Evolutionary conservation across 2,888 invertebrate genomes (phyloP).

Genomic region (Panzeria rudis): DNA sequence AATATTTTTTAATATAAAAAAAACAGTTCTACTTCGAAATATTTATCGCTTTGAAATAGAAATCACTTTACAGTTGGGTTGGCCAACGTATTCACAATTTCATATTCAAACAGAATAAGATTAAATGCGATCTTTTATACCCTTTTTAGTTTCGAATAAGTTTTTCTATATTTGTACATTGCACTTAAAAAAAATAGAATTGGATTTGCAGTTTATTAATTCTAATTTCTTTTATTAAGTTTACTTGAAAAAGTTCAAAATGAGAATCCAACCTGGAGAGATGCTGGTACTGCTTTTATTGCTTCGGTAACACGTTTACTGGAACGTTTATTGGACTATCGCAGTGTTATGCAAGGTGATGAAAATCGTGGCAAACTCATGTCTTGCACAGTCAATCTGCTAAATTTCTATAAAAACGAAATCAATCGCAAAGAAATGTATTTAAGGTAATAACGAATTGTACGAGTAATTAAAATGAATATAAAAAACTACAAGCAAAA

Average conservation of each 20-base stretch:
- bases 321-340: slow-evolving; percentile 95
- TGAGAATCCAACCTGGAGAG: slow-evolving; percentile 94
- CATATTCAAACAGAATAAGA: no score
- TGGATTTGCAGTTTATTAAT: not conserved
- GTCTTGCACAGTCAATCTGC: slow-evolving; percentile 97
- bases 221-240: slow-evolving; percentile 83
- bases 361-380: slow-evolving; percentile 97
- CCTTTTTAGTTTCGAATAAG: not conserved
- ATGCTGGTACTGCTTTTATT: slow-evolving; percentile 95
- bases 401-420: slow-evolving; percentile 98
- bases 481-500: not conserved
- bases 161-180: not conserved
- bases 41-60: no score
- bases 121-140: no score
- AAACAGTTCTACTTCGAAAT: no score
- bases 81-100: no score
- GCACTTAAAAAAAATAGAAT: no score
- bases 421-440: slow-evolving; percentile 98
- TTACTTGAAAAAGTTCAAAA: slow-evolving; percentile 93
- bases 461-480: not conserved
- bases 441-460: slow-evolving; percentile 84
- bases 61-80: no score
- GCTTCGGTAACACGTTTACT: slow-evolving; percentile 94
- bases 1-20: no score
- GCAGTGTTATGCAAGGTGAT: slow-evolving; percentile 97